Evolutionary conservation across 1,140 invertebrate species (phyloP).

Genomic region (Paramacrobiotus metropolitanus): DNA sequence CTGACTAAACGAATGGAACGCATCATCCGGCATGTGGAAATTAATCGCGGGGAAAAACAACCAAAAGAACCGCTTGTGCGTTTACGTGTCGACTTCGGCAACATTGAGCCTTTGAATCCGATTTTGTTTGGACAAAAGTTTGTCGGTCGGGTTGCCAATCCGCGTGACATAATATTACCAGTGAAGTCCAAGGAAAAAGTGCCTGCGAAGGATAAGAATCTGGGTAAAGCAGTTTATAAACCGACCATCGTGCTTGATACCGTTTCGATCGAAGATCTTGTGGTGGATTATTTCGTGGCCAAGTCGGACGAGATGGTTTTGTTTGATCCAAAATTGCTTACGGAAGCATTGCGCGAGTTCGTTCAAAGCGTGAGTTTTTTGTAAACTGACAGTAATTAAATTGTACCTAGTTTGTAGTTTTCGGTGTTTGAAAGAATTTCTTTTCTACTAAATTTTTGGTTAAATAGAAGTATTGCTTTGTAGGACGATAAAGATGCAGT

Average conservation of each 20-base stretch:
- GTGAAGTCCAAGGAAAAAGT: constrained; percentile 14
- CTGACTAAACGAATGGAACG: constrained; percentile 23
- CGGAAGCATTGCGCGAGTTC: not conserved
- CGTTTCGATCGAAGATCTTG: constrained; percentile 39
- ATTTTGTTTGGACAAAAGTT: constrained; percentile 45
- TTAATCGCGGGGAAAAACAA: constrained; percentile 30
- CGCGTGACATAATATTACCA: constrained; percentile 25
- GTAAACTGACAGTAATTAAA: not conserved
- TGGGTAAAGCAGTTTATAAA: no score
- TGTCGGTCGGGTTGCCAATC: constrained; percentile 31
- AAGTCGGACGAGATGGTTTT: constrained; percentile 14
- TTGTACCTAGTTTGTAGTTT: constrained; percentile 5
- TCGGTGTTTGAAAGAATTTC: not conserved
- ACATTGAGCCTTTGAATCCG: constrained; percentile 25
- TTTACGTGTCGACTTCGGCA: constrained; percentile 47
- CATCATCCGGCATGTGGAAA: constrained; percentile 18
- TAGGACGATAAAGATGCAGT: not conserved
- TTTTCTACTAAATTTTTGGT: not conserved
- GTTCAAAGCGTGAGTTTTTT: constrained; percentile 15
- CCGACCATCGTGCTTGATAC: no score
- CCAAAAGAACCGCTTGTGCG: constrained; percentile 52
- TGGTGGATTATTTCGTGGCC: constrained; percentile 33
- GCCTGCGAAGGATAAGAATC: no score
- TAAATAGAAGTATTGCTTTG: not conserved
- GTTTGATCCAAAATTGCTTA: not conserved